Evolutionary conservation across 2,113 vertebrate species (phyloP).

Genomic region (Agelaius phoeniceus): DNA sequence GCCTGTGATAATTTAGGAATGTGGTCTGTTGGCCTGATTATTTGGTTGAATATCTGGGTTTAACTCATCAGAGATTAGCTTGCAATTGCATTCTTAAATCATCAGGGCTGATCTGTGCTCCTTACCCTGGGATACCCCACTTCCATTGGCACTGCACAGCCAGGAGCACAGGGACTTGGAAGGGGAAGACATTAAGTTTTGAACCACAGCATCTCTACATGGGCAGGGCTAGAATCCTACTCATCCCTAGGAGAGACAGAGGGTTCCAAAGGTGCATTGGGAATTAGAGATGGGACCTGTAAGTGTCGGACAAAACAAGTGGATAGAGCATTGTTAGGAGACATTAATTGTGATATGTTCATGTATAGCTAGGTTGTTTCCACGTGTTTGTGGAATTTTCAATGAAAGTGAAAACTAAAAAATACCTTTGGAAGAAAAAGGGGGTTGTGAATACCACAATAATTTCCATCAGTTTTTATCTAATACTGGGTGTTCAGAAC

Average conservation of each 20-base stretch:
- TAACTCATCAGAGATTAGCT: constrained; percentile 4
- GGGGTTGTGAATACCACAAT: not conserved
- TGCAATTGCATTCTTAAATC: not conserved
- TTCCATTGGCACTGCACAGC: not conserved
- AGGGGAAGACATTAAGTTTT: not conserved
- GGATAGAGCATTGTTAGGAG: not conserved
- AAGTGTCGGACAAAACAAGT: not conserved
- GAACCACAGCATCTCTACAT: not conserved
- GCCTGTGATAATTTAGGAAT: constrained; percentile 49
- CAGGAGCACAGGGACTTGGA: not conserved
- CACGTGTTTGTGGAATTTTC: not conserved
- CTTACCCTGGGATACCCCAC: not conserved
- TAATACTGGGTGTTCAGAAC: not conserved
- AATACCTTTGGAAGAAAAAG: not conserved
- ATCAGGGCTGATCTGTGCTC: not conserved
- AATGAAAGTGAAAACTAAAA: not conserved
- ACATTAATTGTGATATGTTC: not conserved
- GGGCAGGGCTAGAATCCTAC: not conserved
- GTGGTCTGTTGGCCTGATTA: constrained; percentile 51
- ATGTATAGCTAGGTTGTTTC: not conserved
- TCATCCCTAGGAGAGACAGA: not conserved
- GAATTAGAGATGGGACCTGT: not conserved
- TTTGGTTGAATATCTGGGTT: constrained; percentile 10
- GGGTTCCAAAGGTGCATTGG: not conserved
- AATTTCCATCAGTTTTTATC: not conserved